phyloP scores from a whole-genome alignment of 2,113 vertebrate species.

The Elachura formosa region DNA sequence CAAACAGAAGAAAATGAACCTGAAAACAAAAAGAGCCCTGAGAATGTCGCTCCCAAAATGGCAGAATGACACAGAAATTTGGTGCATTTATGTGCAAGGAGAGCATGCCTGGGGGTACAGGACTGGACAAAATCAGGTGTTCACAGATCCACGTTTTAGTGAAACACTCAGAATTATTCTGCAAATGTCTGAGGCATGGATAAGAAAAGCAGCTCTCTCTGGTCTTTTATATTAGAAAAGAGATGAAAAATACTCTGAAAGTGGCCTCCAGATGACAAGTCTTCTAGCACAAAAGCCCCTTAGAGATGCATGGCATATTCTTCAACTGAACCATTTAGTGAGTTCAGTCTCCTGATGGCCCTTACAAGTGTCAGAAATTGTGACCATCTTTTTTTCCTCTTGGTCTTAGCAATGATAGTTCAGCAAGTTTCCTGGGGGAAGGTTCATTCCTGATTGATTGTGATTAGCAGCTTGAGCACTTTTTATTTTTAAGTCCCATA shows the following conservation, averaged over 20 bases:
- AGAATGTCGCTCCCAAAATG: background rate
- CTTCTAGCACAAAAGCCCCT: background rate
- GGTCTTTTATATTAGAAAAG: background rate
- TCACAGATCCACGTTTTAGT: background rate
- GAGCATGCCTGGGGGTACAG: background rate
- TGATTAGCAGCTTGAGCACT: background rate
- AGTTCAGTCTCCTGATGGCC: background rate
- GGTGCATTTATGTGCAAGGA: background rate
- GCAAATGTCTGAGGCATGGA: background rate
- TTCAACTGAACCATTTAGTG: background rate
- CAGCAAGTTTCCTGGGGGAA: background rate
- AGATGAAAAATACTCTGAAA: background rate
- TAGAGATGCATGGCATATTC: background rate
- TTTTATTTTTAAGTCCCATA: background rate
- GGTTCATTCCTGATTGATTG: background rate
- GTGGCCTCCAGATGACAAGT: background rate
- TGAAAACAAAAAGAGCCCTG: background rate
- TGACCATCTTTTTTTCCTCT: background rate
- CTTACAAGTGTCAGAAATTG: background rate
- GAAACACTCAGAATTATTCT: background rate
- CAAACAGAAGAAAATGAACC: background rate
- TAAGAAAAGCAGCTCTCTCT: background rate
- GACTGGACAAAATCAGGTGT: rapidly evolving
- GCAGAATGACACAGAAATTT: background rate
- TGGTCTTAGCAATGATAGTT: background rate